phyloP scores from a whole-genome alignment of 2,113 vertebrate species.

The Pungitius pungitius region DNA sequence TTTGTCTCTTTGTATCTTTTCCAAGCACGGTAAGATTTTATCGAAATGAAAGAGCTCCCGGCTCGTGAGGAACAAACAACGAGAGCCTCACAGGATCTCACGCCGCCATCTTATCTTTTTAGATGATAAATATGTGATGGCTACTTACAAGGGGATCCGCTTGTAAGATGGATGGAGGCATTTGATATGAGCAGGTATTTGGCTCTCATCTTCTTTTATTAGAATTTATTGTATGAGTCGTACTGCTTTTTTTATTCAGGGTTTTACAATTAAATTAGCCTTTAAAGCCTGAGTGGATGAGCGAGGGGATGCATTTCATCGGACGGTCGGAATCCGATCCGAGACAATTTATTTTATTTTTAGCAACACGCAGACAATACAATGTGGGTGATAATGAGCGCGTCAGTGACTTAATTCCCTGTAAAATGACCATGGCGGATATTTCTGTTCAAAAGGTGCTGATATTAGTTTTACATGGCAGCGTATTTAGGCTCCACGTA shows the following conservation, averaged over 20 bases:
- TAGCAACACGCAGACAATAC: background rate
- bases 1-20: background rate
- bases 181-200: background rate
- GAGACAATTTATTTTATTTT: background rate
- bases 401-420: background rate
- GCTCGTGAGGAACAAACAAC: background rate
- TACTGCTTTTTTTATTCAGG: background rate
- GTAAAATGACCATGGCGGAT: background rate
- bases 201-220: too few species aligned
- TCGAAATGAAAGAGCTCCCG: background rate
- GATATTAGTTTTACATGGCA: background rate
- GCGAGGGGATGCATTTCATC: background rate
- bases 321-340: too few species aligned
- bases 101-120: background rate
- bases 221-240: background rate
- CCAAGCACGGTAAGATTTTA: background rate
- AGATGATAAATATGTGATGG: background rate
- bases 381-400: background rate
- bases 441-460: background rate
- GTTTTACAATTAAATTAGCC: background rate
- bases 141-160: background rate
- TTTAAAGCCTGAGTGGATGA: background rate
- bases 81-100: background rate
- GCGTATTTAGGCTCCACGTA: background rate
- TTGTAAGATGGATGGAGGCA: background rate